Base-by-base conservation (phyloP, 1,140 invertebrate genomes). In the Nephila pilipes region DNA sequence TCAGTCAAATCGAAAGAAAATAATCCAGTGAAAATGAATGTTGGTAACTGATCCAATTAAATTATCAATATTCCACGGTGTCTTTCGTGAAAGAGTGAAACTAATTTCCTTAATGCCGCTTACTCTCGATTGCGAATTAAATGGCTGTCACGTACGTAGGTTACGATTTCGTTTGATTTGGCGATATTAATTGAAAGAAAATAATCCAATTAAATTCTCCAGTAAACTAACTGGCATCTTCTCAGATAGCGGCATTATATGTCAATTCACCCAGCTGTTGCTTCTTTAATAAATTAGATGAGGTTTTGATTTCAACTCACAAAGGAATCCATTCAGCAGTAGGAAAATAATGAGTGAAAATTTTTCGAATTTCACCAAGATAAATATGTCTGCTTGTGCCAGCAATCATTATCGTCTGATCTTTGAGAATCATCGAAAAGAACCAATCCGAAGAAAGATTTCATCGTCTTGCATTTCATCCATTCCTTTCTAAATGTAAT, bases 151-250 rank as follows among this genome's bases (percentile, higher is more conserved):
- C 14, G 18, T 16, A n/a, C n/a, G n/a, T 32, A 32, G 36, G 32
- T 75, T 75, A 32, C 36, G 32, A 75, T 75, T 36, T 36, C 29
- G 18, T 14, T 1, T 36, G 14, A 75, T 75, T 32, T 2, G 3
- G 16, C 6, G 1, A 32, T 10, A 25, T 22, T 25, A 75, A 75
- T 32, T 20, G 63, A 65, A 75, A 75, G 29, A 18, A 60, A 60
- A 60, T 18, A 75, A 32, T 18, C 69, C 69, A 75, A 75, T 75
- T 75, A 75, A 75, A 75, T 75, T 75, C 69, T 75, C 29, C 16
- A 25, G 69, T 32, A 36, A 65, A n/a, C n/a, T 25, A 29, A 12
- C 25, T 16, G 58, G 12, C 18, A 29, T 75, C 69, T 25, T 75
- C 69, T 75, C 25, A 20, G 69, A 75, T 75, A 32, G 29, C n/a